Conservation (phyloP, 2,888 invertebrate species). For the Dryococelus australis region DNA sequence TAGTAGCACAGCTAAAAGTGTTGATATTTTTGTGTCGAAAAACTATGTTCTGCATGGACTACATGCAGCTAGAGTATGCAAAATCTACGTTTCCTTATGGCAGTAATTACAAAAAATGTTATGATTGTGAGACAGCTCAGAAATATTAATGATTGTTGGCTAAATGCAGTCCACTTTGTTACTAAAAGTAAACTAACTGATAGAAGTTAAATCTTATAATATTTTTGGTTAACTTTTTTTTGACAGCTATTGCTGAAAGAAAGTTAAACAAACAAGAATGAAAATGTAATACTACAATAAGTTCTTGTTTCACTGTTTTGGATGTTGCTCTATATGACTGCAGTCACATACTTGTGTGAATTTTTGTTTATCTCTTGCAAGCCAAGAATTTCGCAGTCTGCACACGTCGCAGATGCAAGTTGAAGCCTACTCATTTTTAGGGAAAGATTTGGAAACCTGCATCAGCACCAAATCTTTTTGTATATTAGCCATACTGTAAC, state of each 20-base stretch:
- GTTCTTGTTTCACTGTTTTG: neutral
- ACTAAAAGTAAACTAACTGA: neutral
- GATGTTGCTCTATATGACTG: too few species aligned
- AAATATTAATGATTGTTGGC: neutral
- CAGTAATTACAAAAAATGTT: neutral
- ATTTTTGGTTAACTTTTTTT: neutral
- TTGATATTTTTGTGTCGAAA: neutral
- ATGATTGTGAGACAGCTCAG: neutral
- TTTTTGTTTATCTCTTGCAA: too few species aligned
- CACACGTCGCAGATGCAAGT: neutral
- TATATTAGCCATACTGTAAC: conserved; percentile 20
- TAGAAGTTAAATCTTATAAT: neutral
- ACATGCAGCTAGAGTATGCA: neutral
- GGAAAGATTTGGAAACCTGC: neutral
- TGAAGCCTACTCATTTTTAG: neutral
- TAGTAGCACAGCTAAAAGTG: neutral
- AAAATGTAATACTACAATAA: neutral
- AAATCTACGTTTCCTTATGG: neutral
- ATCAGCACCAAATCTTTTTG: conserved; percentile 6
- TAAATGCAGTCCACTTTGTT: neutral
- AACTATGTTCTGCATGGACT: neutral
- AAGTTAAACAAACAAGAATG: neutral
- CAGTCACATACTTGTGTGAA: too few species aligned
- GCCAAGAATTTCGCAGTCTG: too few species aligned
- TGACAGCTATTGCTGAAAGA: neutral